Evolutionary conservation across 2,113 vertebrate genomes (phyloP), one percentile per base, ranked within the genome.

Genomic region (Myrmecobius fasciatus): DNA sequence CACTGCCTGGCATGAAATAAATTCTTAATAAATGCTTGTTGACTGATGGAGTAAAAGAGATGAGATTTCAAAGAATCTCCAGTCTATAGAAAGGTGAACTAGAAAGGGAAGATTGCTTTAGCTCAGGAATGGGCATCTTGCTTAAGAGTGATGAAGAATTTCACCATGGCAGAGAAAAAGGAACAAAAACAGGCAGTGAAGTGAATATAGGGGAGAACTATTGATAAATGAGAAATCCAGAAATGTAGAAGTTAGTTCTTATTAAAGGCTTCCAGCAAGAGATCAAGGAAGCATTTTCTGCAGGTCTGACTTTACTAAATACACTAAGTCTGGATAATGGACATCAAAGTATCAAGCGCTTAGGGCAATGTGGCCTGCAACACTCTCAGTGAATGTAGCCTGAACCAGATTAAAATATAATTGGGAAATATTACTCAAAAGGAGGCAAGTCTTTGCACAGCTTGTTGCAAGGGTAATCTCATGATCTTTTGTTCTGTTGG

Each of bases 181-280:
- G 95, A 92, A 17, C 17, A 53, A 60, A 20, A 92, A 90, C 46
- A 95, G 90, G n/a, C 20, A 88, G 52, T 46, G 75, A 25, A 0
- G 90, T 1, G 31, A 89, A 89, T 26, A 93, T 54, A 91, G 93
- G 25, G 8, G 11, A 95, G 56, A 91, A 67, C 22, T n/a, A 92
- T 96, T 89, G 2, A 92, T 20, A 75, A 9, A 52, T 51, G 8
- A 95, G 25, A 88, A 3, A 14, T 53, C 2, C 12, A 11, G 24
- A 31, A 95, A 94, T 93, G 56, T 90, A 89, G 90, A 95, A 89
- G 9, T 53, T 28, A 91, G 88, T 95, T 96, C 94, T 90, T 56
- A 28, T 93, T 89, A 67, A 89, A 91, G 48, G 46, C 10, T 88
- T 83, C 25, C 92, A 43, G n/a, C 20, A 22, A 43, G 47, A 53